These are phyloP conservation scores for Stigmatopora nigra DNA, from an alignment of 2,113 vertebrate genomes.

Conservation along the genomic window DNA sequence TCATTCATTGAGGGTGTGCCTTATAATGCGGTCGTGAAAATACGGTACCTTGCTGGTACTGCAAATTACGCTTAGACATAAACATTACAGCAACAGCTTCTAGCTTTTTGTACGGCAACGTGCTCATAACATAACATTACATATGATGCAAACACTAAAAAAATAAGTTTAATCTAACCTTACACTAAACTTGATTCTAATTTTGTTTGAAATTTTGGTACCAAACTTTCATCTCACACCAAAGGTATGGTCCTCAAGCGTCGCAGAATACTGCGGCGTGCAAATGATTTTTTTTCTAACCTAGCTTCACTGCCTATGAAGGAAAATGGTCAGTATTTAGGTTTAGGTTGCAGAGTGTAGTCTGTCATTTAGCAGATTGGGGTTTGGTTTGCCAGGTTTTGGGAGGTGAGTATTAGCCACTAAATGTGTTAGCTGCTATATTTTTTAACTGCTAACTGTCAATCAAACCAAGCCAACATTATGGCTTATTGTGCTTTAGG, in stretches of 20 bases:
- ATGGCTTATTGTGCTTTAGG: slow-evolving; percentile 43
- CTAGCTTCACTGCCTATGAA: slow-evolving; percentile 48
- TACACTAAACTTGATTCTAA: no score
- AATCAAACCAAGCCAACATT: slow-evolving; percentile 51
- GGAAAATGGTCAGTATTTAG: slow-evolving; percentile 45
- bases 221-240: slow-evolving; percentile 56
- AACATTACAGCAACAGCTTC: not conserved
- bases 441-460: slow-evolving; percentile 57
- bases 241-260: slow-evolving; percentile 58
- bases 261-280: slow-evolving; percentile 36
- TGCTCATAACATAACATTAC: no score
- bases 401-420: slow-evolving; percentile 63
- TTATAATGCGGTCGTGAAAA: no score
- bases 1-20: no score
- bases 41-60: not conserved
- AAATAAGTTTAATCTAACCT: no score
- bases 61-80: slow-evolving; percentile 3
- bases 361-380: slow-evolving; percentile 40
- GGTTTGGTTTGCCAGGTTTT: slow-evolving; percentile 44
- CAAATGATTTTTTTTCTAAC: slow-evolving; percentile 22
- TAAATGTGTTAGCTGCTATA: slow-evolving; percentile 57
- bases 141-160: no score
- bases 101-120: no score
- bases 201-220: no score
- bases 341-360: slow-evolving; percentile 37